A percentile compares a stretch with the other conserved stretches of the same genome.
Conservation (phyloP, 2,113 vertebrate species). For the Toxostoma redivivum region DNA sequence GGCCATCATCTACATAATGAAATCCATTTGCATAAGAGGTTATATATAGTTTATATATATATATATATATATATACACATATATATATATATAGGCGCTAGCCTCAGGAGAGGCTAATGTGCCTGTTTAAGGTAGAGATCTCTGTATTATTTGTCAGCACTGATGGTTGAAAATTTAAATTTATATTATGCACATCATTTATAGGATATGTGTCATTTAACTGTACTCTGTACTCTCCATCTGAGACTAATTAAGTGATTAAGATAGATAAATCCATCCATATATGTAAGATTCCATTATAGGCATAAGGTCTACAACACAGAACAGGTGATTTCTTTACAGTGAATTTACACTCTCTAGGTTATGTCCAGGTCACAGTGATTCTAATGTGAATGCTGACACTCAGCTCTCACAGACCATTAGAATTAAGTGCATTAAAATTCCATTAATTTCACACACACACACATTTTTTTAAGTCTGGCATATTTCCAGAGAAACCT, state of each 20-base stretch:
- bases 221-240: neutral
- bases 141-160: neutral
- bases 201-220: neutral
- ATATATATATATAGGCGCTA: no score
- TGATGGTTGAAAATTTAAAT: neutral
- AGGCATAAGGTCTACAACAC: neutral
- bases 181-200: neutral
- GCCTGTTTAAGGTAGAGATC: neutral
- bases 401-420: neutral
- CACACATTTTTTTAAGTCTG: accelerated
- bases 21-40: neutral
- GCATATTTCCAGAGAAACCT: neutral
- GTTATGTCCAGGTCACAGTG: neutral
- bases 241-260: neutral
- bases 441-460: neutral
- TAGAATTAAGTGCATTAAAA: neutral
- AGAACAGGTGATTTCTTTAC: neutral
- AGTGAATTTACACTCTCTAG: neutral
- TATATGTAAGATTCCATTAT: neutral
- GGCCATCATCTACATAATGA: neutral
- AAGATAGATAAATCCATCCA: neutral
- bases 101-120: neutral
- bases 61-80: no score
- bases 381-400: neutral
- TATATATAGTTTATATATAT: no score